Evolutionary conservation across 2,888 invertebrate species (phyloP).

Genomic region (Zelleria hepariella): DNA sequence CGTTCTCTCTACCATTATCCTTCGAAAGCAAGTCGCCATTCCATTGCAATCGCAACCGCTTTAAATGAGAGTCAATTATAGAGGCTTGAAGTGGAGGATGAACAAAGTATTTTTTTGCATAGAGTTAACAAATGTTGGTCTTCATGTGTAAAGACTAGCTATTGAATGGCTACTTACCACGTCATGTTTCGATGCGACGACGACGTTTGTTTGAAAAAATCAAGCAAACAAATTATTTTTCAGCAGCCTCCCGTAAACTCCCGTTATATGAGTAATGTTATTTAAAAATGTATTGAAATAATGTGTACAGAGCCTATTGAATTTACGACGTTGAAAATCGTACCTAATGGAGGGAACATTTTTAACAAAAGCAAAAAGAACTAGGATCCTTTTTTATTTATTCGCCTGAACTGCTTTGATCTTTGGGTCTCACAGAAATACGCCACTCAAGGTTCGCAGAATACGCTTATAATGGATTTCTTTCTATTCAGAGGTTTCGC

Average conservation of each 20-base stretch:
- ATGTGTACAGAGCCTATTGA: slow-evolving; percentile 13
- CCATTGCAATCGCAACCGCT: too few relatives aligned
- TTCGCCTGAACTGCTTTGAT: slow-evolving; percentile 45
- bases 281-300: neutral
- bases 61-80: too few relatives aligned
- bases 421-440: slow-evolving; percentile 37
- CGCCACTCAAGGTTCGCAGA: slow-evolving; percentile 35
- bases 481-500: slow-evolving; percentile 26
- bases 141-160: too few relatives aligned
- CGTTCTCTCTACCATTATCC: too few relatives aligned
- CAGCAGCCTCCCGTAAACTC: neutral
- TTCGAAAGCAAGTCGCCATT: too few relatives aligned
- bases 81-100: too few relatives aligned
- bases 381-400: slow-evolving; percentile 28
- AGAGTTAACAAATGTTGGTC: too few relatives aligned
- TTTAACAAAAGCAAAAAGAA: slow-evolving; percentile 4
- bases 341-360: slow-evolving; percentile 13
- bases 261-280: neutral
- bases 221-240: neutral
- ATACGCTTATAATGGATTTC: slow-evolving; percentile 30
- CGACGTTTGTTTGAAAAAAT: neutral
- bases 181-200: neutral
- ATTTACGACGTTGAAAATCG: slow-evolving; percentile 22
- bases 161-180: neutral
- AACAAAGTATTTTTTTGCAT: too few relatives aligned